Conservation (phyloP, 1,140 invertebrate species). For the Yoshiicerus persimilis region DNA sequence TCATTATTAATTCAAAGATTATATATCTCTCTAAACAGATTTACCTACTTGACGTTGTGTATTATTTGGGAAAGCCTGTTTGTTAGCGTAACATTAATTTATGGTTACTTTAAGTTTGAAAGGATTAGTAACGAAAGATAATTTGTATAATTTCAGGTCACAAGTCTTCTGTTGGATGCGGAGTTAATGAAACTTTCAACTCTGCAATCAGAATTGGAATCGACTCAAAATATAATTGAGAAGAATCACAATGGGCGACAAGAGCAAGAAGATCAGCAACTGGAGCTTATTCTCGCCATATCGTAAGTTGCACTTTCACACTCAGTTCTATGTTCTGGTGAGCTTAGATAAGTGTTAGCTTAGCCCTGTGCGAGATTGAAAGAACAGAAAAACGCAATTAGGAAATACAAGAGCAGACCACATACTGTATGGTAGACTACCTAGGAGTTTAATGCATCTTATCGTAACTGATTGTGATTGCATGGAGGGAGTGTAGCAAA, state of each 20-base stretch:
- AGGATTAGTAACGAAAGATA: background rate
- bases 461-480: background rate
- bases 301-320: conserved; percentile 60
- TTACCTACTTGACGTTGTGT: too few species aligned
- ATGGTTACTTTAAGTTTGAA: too few species aligned
- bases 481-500: background rate
- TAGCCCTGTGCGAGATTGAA: background rate
- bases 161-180: conserved; percentile 67
- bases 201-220: conserved; percentile 66
- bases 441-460: background rate
- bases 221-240: conserved; percentile 57
- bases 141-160: conserved; percentile 59
- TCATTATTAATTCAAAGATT: too few species aligned
- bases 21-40: too few species aligned
- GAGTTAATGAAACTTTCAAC: conserved; percentile 67
- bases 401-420: background rate
- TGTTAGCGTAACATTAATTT: too few species aligned
- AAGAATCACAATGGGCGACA: conserved; percentile 62
- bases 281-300: conserved; percentile 67
- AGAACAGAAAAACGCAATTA: background rate
- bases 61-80: too few species aligned
- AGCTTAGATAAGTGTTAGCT: background rate
- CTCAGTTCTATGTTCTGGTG: background rate
- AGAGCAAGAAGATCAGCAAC: conserved; percentile 68
- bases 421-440: background rate